A percentile compares a stretch with the other conserved stretches of the same genome.
Evolutionary conservation across 2,113 vertebrate species (phyloP).

Genomic region (Sinocyclocheilus maitianheensis): DNA sequence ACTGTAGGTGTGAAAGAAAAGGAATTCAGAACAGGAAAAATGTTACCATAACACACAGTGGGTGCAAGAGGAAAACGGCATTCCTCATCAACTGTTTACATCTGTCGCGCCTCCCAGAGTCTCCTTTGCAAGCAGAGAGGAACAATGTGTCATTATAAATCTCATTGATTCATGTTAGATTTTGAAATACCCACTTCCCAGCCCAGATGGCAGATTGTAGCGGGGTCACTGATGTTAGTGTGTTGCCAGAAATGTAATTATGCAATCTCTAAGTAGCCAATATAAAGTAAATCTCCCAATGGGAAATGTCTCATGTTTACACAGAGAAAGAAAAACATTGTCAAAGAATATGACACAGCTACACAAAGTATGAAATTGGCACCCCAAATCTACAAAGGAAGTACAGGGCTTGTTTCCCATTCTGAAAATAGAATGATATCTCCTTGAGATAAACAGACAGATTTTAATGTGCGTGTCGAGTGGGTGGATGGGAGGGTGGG

Average conservation of each 20-base stretch:
- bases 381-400: slow-evolving; percentile 35
- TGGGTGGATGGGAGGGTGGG: slow-evolving; percentile 34
- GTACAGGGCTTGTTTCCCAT: slow-evolving; percentile 20
- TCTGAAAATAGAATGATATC: slow-evolving; percentile 56
- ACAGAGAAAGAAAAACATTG: not conserved
- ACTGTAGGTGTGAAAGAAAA: slow-evolving; percentile 70
- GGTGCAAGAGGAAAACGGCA: slow-evolving; percentile 64
- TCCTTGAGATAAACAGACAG: slow-evolving; percentile 29
- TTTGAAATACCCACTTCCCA: not conserved
- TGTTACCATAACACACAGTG: slow-evolving; percentile 63
- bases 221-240: not conserved
- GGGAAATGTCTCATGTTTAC: not conserved
- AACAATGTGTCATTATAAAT: slow-evolving; percentile 33
- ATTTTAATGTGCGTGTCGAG: slow-evolving; percentile 39
- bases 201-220: not conserved
- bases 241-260: not conserved
- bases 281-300: slow-evolving; percentile 13
- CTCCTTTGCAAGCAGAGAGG: slow-evolving; percentile 28
- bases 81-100: slow-evolving; percentile 53
- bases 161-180: not conserved
- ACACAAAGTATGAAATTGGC: slow-evolving; percentile 5
- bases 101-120: slow-evolving; percentile 38
- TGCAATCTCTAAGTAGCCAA: not conserved
- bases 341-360: slow-evolving; percentile 8
- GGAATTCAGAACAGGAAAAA: slow-evolving; percentile 62